A percentile compares a stretch with the other conserved stretches of the same genome.
These are phyloP conservation scores for Pseudolaguvia tuberculata DNA, from an alignment of 2,113 vertebrate genomes.

Conservation along the genomic window DNA sequence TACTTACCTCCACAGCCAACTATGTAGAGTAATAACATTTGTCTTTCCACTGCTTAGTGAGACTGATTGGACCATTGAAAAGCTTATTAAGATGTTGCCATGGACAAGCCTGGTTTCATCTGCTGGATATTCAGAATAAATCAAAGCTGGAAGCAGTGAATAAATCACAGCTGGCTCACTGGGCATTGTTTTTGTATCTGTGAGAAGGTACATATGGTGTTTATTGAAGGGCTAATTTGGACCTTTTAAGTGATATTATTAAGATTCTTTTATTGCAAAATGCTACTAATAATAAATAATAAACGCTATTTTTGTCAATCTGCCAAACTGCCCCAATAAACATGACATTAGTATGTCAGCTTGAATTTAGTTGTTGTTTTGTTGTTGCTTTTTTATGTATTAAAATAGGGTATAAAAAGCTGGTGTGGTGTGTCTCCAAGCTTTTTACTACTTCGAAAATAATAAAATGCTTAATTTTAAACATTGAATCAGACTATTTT, in stretches of 20 bases:
- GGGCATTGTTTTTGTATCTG: constrained; percentile 10
- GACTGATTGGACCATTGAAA: constrained; percentile 28
- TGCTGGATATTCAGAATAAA: constrained; percentile 18
- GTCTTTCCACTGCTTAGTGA: constrained; percentile 14
- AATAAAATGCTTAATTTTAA: too few species aligned
- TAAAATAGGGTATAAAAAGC: too few species aligned
- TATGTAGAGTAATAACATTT: constrained; percentile 10
- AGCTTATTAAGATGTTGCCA: constrained; percentile 26
- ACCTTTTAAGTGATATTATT: not conserved
- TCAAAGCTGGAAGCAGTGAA: constrained; percentile 13
- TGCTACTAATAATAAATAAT: not conserved
- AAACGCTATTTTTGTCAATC: too few species aligned
- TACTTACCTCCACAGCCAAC: constrained; percentile 8
- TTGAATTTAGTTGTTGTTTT: too few species aligned
- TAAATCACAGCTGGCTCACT: constrained; percentile 23
- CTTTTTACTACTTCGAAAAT: too few species aligned
- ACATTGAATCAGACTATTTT: too few species aligned
- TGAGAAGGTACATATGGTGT: not conserved
- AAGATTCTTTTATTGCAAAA: not conserved
- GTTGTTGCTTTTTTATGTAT: too few species aligned
- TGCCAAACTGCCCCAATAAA: too few species aligned
- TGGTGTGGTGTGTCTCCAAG: too few species aligned
- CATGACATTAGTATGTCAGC: too few species aligned
- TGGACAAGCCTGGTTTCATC: constrained; percentile 20
- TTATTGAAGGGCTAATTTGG: not conserved